Evolutionary conservation across 23 tunicate species (phyloP), one percentile per base, ranked within the genome.

Genomic region (Clavelina lepadiformis): DNA sequence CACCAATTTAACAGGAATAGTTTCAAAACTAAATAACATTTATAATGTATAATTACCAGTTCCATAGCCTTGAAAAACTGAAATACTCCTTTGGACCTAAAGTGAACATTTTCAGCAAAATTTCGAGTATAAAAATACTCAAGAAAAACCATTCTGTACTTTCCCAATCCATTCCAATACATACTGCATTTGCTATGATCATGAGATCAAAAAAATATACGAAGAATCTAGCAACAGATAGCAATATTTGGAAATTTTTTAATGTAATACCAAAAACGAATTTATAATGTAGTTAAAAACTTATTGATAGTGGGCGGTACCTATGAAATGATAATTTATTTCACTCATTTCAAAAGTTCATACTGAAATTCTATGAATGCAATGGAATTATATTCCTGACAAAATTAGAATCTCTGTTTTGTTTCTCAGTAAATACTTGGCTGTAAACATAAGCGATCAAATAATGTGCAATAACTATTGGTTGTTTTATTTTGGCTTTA

Each of bases 141-240:
- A 94, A 65, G 59, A 94, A 94, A 52, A 94, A 94, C 89, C 89
- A 86, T 55, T 94, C 99, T 13, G 99, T 67, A 35, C 36, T 28
- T 34, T 94, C 95, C 33, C 32, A 29, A 60, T 86, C 60, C 0
- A 94, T 37, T 1, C 76, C 99, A 47, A 94, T 94, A 74, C 95
- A 86, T 13, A 94, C 55, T 2, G 99, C 99, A 56, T 94, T 94
- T 6, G 79, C 85, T 6, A 94, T 24, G 29, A 94, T 94, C 24
- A 82, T 46, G 26, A 86, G 46, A 41, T 94, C 99, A 81, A 80
- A 94, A 60, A 81, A 55, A 27, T 73, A 79, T 8, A 65, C 80
- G 47, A 94, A 94, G 28, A 8, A 23, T 51, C 96, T 87, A 18
- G 18, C 18, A 11, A 44, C 13, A 44, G 13, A 13, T 11, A 11